Evolutionary conservation across 2,888 invertebrate species (phyloP), one percentile per base, ranked within the genome.

Genomic region (Chloromyia formosa): DNA sequence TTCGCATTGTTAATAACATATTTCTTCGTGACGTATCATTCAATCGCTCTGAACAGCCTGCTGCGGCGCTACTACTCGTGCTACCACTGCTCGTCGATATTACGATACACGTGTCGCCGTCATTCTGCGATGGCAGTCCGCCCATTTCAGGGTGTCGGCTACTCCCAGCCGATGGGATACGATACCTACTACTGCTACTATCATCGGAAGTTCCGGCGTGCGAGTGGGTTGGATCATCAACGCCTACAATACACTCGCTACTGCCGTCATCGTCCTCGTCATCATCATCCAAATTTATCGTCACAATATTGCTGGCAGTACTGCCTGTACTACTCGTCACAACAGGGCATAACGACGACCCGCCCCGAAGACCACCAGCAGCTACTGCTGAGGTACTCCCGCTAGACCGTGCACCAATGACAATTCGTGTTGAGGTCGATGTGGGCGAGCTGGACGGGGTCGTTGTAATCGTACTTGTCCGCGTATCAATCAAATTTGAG

Each of bases 391-490:
- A 49, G 12, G 49, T n/a, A 42, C 49, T 49, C 5, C 40, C 62
- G n/a, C 42, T 18, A 1, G 42, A 42, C 5, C n/a, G 62, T 45
- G 10, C 66, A 18, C 20, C 23, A 9, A 49, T 12, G 1, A 49
- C 4, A 16, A 1, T 27, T 20, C 58, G 10, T 12, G 58, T 18
- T 20, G 58, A 40, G 4, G 66, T 68, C 45, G 73, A 35, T 45
- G 76, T 74, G 74, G 75, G 75, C 72, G 82, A 81, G 66, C 81
- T 82, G 40, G 81, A 81, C 74, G 81, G 68, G 1, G 71, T 74
- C 58, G 75, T 58, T 56, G 75, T 74, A 64, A 82, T 81, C 54
- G 81, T 75, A 69, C 81, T 82, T 61, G 81, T 75, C 54, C 75
- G 54, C 1, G 56, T 40, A 16, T 56, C 58, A 56, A 71, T 20